Base-by-base conservation (phyloP, 2,888 invertebrate species). In the Sepiola atlantica region DNA sequence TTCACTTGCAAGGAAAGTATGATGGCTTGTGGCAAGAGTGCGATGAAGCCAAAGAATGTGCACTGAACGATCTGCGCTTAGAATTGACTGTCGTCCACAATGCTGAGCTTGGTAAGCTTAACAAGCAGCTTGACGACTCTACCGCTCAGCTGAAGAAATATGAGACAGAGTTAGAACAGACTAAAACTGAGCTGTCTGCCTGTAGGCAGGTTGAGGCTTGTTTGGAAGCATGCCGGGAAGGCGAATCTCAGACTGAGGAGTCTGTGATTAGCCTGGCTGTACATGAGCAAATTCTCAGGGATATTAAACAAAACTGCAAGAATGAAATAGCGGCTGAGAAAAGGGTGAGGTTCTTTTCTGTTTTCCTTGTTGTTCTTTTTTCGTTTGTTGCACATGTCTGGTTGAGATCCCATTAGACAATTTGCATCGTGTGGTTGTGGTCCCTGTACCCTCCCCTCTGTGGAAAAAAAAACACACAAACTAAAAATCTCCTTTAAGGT, bases 281-380 rank as follows among this genome's bases (percentile, higher is more conserved):
- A 35, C 57, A 55, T 93, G 61, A 93, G 61, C 93, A 93, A 61
- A 61, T 55, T 55, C 93, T 93, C 93, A 93, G 93, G 93, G 93
- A 93, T 55, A 28, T 35, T 55, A 55, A 45, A 28, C 24, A 55
- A n/a, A 54, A 92, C 45, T 92, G 55, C 55, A 55, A 54, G n/a
- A 92, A 45, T 55, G 55, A 92, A 92, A 45, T 92, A 54, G 92
- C 45, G 55, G 92, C 92, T 92, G 92, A 92, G 92, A 92, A 92
- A 92, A 92, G 54, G 92, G 92, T 92, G 92, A 92, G 92, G 55
- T n/a, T 55, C 92, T 55, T 45, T 92, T 92, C n/a, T 55, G n/a
- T 92, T 92, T 45, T 55, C 92, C 28, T 92, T 55, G 55, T 92
- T 92, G 45, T 92, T 55, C 54, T 92, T 92, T n/a, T 92, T 18